Evolutionary conservation across 2,113 vertebrate genomes (phyloP), one percentile per base, ranked within the genome.

Genomic region (Cavia porcellus): DNA sequence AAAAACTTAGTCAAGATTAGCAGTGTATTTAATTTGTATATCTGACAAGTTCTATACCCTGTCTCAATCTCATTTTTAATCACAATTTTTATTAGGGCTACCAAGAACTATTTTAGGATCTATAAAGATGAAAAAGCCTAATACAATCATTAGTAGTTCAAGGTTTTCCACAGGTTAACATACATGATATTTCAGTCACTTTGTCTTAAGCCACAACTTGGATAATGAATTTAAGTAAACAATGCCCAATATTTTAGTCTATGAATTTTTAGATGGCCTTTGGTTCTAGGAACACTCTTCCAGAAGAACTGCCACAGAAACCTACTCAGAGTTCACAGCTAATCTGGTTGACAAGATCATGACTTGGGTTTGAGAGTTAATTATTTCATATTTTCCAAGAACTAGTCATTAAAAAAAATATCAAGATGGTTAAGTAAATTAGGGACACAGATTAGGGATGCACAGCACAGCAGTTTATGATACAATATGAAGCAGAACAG

Each of bases 61-160:
- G 15, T 83, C 90, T 79, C 25, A 57, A 72, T 72, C 25, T 79
- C 45, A 92, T 72, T 94, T 97, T 92, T 82, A 92, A 85, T 14
- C 77, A 79, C 52, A 62, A 66, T 62, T 90, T 92, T 70, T 82
- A 83, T 57, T 50, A 87, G 25, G 68, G 52, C 20, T 42, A 38
- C 57, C 93, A 57, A 75, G 47, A 79, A 92, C 4, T 47, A 3
- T 77, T 94, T 92, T 94, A 89, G 57, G 24, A 83, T 84, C 30
- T 47, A 57, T n/a, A 92, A 83, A 93, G 38, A 68, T 83, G 50
- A 81, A 93, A 95, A 92, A 94, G 24, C 11, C 70, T 45, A 79
- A 45, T 83, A 95, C 0, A 20, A n/a, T 83, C n/a, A 89, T 68
- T 55, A 77, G 25, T 13, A 84, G 81, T 92, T 81, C 50, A 61